Evolutionary conservation across 2,888 invertebrate genomes (phyloP).

Genomic region (Drosophila demipolita): DNA sequence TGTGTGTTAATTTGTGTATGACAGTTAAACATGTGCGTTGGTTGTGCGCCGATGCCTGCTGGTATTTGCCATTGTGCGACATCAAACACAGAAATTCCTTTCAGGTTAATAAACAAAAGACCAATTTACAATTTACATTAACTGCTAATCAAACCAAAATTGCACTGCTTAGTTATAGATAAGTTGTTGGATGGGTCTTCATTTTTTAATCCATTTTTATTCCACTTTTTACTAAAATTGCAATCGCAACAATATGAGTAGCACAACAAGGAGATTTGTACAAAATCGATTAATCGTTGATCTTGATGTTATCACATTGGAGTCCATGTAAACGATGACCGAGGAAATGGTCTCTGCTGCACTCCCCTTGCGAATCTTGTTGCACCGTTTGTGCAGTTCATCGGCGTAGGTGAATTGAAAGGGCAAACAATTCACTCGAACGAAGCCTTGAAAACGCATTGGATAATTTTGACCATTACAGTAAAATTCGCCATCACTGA

Average conservation of each 20-base stretch:
- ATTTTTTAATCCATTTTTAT: neutral
- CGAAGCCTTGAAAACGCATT: constrained; percentile 1
- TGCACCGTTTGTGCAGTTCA: constrained; percentile 41
- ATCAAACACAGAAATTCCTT: constrained; percentile 1
- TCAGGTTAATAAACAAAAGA: neutral
- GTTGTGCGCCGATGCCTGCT: constrained; percentile 27
- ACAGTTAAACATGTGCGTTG: constrained; percentile 17
- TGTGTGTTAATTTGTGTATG: constrained; percentile 11
- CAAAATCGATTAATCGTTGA: constrained; percentile 11
- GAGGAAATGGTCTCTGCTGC: constrained; percentile 44
- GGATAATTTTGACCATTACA: constrained; percentile 57
- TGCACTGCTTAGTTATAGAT: neutral
- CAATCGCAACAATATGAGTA: constrained; percentile 30
- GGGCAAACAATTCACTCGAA: constrained; percentile 47
- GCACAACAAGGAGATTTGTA: constrained; percentile 16
- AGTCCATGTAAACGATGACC: constrained; percentile 63
- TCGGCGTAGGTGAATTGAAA: constrained; percentile 51
- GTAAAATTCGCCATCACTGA: constrained; percentile 40
- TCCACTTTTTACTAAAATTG: constrained; percentile 14
- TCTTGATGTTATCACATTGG: constrained; percentile 38
- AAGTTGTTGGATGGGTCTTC: neutral
- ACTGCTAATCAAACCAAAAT: constrained; percentile 11
- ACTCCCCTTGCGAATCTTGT: neutral
- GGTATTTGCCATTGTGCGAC: constrained; percentile 42
- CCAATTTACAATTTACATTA: neutral